Evolutionary conservation across 2,797 vertebrate genomes (phyloP), one percentile per base, ranked within the genome.

Genomic region (Centroberyx gerrardi): DNA sequence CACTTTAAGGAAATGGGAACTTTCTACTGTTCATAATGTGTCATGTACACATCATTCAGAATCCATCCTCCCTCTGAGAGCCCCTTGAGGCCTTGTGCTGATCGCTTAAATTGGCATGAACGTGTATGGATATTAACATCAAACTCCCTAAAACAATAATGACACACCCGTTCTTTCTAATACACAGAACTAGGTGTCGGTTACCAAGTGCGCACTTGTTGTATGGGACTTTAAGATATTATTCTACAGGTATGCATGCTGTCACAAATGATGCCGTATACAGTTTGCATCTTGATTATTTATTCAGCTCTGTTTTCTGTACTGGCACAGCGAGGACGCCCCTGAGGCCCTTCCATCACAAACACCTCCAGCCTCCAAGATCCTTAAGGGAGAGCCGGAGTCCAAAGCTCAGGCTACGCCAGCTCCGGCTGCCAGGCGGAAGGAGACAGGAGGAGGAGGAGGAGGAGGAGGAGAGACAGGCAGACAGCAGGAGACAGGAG

Each of bases 351-450:
- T 81, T 84, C 81, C 83, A 84, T 87, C 89, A 82, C 92, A 90
- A 66, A 86, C 38, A 62, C 84, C 89, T 84, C 90, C 94, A 65
- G 91, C 93, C 59, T 86, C 90, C 67, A 95, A 96, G 90, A 85
- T 95, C 82, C 92, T 76, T 46, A 94, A 86, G 88, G 93, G 85
- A 74, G 87, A 70, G 62, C 63, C 80, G n/a, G 40, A 76, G 82
- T 83, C 84, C 78, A 87, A 71, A 82, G 74, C 85, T 77, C 81
- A 55, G 51, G 68, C 62, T 46, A 69, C 55, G 73, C 83, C 87
- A 80, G 83, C 62, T 4, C 68, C 5, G 48, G 74, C 85, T 86
- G 87, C 80, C 89, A 87, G 83, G 65, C 87, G 62, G 84, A 76
- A 69, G 66, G 68, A 80, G 33, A 53, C 80, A 7, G 88, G 82